A percentile compares a stretch with the other conserved stretches of the same genome.
These are phyloP conservation scores for Dendrocopos noguchii DNA, from an alignment of 2,113 vertebrate genomes.

Conservation along the genomic window DNA sequence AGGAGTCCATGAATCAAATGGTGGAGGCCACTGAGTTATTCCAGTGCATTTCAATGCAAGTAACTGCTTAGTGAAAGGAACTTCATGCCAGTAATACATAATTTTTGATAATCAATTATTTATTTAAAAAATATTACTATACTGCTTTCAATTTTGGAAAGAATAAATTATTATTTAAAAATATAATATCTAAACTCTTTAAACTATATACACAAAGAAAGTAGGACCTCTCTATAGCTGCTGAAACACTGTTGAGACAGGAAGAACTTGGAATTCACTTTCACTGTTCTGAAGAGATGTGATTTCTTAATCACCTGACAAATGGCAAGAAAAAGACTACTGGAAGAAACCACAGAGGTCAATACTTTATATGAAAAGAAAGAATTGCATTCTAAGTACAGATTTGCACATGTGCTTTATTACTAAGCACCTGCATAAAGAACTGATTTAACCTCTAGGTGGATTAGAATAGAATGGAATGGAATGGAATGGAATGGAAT, in stretches of 20 bases:
- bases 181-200: neutral
- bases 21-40: neutral
- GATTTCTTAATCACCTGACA: neutral
- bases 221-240: neutral
- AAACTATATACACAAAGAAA: neutral
- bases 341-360: neutral
- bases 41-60: neutral
- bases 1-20: neutral
- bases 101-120: neutral
- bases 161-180: neutral
- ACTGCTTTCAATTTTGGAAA: neutral
- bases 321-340: neutral
- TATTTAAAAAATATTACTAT: neutral
- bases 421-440: neutral
- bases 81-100: neutral
- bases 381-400: neutral
- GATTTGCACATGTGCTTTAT: neutral
- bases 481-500: neutral
- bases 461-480: neutral
- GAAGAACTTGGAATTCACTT: neutral
- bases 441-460: neutral
- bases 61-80: neutral
- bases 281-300: fast-evolving
- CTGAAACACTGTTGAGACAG: neutral
- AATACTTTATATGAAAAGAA: too few species aligned